Percentiles rank a stretch among this genome's conserved stretches.
These are phyloP conservation scores for Eustalomyia histrio DNA, from an alignment of 2,888 invertebrate species.

Conservation along the genomic window DNA sequence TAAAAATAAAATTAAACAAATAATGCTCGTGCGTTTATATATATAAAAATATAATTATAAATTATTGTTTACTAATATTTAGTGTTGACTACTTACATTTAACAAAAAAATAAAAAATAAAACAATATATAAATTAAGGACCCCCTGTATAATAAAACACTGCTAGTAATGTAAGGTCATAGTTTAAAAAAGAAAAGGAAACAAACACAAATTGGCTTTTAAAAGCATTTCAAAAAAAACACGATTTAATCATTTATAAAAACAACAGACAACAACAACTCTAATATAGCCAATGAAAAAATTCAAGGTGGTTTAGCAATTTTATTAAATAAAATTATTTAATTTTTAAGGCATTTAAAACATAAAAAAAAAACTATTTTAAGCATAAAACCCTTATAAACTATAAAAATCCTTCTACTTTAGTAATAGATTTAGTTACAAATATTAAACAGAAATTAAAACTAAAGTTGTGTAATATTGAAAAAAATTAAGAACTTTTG, in stretches of 20 bases:
- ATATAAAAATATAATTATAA: conserved; percentile 59
- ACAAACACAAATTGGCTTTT: conserved; percentile 57
- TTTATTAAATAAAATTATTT: conserved; percentile 76
- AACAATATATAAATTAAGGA: conserved; percentile 30
- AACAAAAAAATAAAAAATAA: conserved; percentile 41
- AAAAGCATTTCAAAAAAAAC: conserved; percentile 60
- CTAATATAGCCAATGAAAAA: conserved; percentile 66
- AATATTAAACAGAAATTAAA: conserved; percentile 45
- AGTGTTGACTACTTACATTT: conserved; percentile 64
- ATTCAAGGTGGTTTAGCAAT: conserved; percentile 76
- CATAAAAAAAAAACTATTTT: conserved; percentile 58
- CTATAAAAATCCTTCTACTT: conserved; percentile 50
- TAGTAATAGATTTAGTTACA: conserved; percentile 54
- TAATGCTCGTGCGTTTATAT: conserved; percentile 54
- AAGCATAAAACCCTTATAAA: conserved; percentile 55
- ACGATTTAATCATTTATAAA: conserved; percentile 63
- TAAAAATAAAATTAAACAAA: conserved; percentile 38
- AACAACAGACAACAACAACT: conserved; percentile 42
- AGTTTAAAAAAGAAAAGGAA: conserved; percentile 52
- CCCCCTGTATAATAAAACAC: conserved; percentile 70
- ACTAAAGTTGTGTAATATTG: conserved; percentile 68
- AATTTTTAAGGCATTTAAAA: conserved; percentile 66
- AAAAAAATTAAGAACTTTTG: conserved; percentile 47
- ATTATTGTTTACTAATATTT: conserved; percentile 65
- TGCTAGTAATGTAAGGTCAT: conserved; percentile 65